A percentile compares a stretch with the other conserved stretches of the same genome.
phyloP scores from a whole-genome alignment of 30 jellyfish, hydroid and myxozoan species.

The Pelagia noctiluca region DNA sequence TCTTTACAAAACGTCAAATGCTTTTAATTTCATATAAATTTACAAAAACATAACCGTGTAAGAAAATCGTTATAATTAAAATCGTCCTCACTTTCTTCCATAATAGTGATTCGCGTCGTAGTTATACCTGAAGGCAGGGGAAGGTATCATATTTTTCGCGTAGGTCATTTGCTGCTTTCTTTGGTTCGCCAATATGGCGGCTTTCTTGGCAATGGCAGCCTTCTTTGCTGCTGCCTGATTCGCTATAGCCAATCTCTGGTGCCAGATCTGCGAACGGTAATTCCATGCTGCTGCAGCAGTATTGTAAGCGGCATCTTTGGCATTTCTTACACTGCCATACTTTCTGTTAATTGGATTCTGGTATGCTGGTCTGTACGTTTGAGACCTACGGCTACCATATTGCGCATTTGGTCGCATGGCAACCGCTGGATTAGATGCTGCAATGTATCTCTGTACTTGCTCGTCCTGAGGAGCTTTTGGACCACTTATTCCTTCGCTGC shows the following conservation, averaged over 20 bases:
- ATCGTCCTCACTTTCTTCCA: too few relatives aligned
- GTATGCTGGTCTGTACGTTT: background rate
- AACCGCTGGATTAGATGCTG: conserved; percentile 12
- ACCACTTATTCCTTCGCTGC: conserved; percentile 35
- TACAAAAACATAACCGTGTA: too few relatives aligned
- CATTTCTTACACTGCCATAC: conserved; percentile 1
- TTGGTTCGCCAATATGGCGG: too few relatives aligned
- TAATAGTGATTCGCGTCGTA: background rate
- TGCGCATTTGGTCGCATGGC: background rate
- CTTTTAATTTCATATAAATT: too few relatives aligned
- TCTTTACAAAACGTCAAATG: too few relatives aligned
- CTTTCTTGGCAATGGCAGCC: background rate
- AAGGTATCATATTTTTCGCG: conserved; percentile 1
- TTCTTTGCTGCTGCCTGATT: conserved; percentile 14
- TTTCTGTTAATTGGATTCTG: background rate
- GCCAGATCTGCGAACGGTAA: conserved; percentile 66
- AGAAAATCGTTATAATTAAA: too few relatives aligned
- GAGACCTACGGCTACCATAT: conserved; percentile 30
- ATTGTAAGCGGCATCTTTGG: conserved; percentile 16
- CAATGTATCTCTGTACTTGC: conserved; percentile 15
- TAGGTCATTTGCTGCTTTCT: background rate
- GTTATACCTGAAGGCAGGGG: background rate
- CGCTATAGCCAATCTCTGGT: conserved; percentile 28
- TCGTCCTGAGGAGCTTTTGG: conserved; percentile 16
- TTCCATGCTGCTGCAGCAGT: conserved; percentile 76